Conservation (phyloP, 2,113 vertebrate genomes). For the Podocnemis expansa region DNA sequence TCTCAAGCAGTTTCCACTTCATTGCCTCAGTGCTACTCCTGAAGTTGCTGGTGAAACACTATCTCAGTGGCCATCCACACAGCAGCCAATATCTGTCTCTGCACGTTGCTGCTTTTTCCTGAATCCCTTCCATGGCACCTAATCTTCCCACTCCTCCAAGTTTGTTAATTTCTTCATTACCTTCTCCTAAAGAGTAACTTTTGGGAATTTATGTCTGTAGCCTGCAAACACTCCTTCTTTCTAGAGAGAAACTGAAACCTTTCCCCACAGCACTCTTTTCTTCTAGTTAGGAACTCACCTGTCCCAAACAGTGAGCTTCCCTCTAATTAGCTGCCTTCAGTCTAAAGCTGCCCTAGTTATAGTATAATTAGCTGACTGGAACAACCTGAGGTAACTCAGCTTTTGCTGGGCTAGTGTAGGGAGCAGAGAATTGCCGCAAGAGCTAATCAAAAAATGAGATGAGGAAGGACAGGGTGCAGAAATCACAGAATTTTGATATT, state of each 20-base stretch:
- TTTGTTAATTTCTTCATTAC: background rate
- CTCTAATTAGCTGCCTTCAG: too few species aligned
- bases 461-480: too few species aligned
- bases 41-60: background rate
- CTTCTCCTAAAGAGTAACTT: background rate
- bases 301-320: too few species aligned
- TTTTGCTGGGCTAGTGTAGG: too few species aligned
- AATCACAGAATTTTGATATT: background rate
- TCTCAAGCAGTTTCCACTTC: background rate
- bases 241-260: background rate
- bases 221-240: background rate
- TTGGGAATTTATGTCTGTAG: background rate
- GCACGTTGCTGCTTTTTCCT: background rate
- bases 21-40: background rate
- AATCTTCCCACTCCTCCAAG: background rate
- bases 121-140: background rate
- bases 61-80: background rate
- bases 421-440: too few species aligned
- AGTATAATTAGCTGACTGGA: too few species aligned
- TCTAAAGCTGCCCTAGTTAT: too few species aligned
- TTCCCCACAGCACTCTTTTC: background rate
- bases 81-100: background rate
- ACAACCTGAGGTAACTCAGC: too few species aligned
- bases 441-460: too few species aligned
- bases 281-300: background rate